phyloP scores from a whole-genome alignment of 2,113 vertebrate genomes.

The Tiliqua scincoides region DNA sequence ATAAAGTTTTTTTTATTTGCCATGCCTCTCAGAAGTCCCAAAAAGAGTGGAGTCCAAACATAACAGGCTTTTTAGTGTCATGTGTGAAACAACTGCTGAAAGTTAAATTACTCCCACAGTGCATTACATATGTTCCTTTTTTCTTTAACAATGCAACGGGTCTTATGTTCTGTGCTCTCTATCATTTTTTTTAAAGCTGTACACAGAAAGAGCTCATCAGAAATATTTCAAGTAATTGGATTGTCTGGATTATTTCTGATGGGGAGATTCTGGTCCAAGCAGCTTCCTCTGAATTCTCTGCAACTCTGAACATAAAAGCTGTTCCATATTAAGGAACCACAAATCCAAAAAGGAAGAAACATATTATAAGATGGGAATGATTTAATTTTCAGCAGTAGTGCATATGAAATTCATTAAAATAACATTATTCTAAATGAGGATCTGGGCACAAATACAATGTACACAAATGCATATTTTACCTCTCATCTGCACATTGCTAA shows the following conservation, averaged over 20 bases:
- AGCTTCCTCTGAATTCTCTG: neutral
- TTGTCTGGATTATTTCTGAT: neutral
- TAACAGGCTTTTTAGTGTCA: no score
- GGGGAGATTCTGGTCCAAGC: neutral
- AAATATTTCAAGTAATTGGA: neutral
- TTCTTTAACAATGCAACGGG: no score
- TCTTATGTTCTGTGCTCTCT: no score
- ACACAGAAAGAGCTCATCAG: neutral
- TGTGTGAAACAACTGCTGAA: no score
- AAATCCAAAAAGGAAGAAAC: neutral
- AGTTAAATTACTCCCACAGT: no score
- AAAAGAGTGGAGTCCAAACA: no score
- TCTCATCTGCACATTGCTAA: neutral
- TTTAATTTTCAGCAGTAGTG: neutral
- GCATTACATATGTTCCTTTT: no score
- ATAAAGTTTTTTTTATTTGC: no score
- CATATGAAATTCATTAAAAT: neutral
- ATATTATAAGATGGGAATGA: neutral
- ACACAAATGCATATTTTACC: neutral
- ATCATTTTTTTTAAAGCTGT: no score
- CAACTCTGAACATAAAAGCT: neutral
- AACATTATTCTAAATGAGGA: neutral
- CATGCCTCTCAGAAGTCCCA: no score
- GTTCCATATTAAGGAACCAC: neutral
- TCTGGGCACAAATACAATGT: neutral